Conservation (phyloP, 2,113 vertebrate genomes). For the Panthera leo region DNA sequence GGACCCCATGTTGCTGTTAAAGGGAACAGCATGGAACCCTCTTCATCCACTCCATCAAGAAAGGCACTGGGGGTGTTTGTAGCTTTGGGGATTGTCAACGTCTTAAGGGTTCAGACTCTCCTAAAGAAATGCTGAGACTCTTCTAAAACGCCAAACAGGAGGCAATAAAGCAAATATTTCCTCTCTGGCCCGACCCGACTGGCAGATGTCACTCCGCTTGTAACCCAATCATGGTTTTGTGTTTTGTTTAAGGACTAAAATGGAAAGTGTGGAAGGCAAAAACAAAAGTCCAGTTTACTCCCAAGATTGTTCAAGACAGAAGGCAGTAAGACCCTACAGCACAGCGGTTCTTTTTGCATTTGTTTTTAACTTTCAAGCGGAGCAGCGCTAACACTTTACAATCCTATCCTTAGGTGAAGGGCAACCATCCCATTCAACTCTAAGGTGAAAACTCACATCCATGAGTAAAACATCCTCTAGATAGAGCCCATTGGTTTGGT, state of each 20-base stretch:
- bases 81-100: slow-evolving; percentile 69
- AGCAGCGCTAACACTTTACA: slow-evolving; percentile 35
- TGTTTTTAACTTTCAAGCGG: slow-evolving; percentile 62
- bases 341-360: slow-evolving; percentile 20
- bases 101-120: slow-evolving; percentile 69
- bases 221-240: slow-evolving; percentile 20
- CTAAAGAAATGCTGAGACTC: slow-evolving; percentile 72
- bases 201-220: slow-evolving; percentile 67
- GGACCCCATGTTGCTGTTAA: slow-evolving; percentile 42
- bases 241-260: slow-evolving; percentile 68
- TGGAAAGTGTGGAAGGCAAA: slow-evolving; percentile 51
- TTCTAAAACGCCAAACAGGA: slow-evolving; percentile 59
- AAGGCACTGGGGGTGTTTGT: slow-evolving; percentile 75
- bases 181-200: slow-evolving; percentile 65
- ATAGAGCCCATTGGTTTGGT: slow-evolving; percentile 31
- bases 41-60: slow-evolving; percentile 74
- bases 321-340: neutral
- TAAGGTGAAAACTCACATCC: slow-evolving; percentile 48
- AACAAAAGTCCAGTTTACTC: slow-evolving; percentile 57
- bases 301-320: slow-evolving; percentile 44
- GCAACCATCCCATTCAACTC: slow-evolving; percentile 42
- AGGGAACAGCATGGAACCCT: slow-evolving; percentile 67
- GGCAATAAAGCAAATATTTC: slow-evolving; percentile 78
- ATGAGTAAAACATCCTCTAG: slow-evolving; percentile 59
- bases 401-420: neutral